Base-by-base conservation (phyloP, 2,113 vertebrate species). In the Zapus hudsonius region DNA sequence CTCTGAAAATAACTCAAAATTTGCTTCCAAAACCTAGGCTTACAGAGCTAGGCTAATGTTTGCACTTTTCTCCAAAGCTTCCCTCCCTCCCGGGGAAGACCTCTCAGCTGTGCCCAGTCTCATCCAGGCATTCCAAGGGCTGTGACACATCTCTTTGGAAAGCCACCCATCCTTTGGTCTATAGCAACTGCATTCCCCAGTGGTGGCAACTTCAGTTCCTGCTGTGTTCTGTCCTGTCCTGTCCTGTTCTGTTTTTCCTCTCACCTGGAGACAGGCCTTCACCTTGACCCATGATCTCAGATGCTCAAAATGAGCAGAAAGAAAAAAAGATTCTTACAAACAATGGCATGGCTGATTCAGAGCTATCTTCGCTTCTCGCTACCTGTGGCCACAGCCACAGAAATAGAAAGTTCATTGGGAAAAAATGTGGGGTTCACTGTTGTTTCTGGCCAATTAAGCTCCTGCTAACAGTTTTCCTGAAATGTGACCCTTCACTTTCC, bases 111-210 rank as follows among this genome's bases (percentile, higher is more conserved):
- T 22, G 19, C 52, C 25, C 40, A 15, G 80, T 61, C 66, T 33
- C 5, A 0, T 47, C 22, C 22, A 4, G 52, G 55, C 88, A 12
- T 82, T 70, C 90, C 69, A 19, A 0, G 2, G 23, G 36, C 36
- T 13, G 59, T 83, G 88, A 92, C 63, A 33, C 79, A 57, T 69
- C 64, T 67, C 84, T 89, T 63, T 64, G 63, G 87, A 91, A 89
- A 80, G 13, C 55, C 33, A 81, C 38, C 52, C 75, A 1, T 4
- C 3, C 64, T 74, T 1, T 23, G 36, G 73, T 47, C 1, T 23
- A 5, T 0, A 31, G 42, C 79, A 36, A 25, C 31, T 17, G 31
- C 5, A 5, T 10, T 55, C 38, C 63, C 79, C 16, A 1, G 52
- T 2, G 9, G 20, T 29, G 3, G 44, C 66, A 13, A 38, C 47